These are phyloP conservation scores for Astreopora myriophthalma DNA, from an alignment of 64 coral and sea anemone species.

Conservation along the genomic window DNA sequence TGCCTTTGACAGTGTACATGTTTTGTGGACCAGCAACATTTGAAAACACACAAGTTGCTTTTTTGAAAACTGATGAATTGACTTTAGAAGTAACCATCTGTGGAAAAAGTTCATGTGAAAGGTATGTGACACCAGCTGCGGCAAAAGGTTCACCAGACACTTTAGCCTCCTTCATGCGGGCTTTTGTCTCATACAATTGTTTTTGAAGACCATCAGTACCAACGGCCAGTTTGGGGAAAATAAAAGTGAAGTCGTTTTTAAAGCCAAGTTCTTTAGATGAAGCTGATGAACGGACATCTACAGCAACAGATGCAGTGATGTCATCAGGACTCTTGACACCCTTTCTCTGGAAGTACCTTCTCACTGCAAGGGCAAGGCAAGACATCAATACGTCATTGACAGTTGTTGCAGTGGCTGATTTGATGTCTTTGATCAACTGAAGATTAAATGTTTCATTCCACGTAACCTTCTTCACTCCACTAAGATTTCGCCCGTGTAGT, in stretches of 20 bases:
- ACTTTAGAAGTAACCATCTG: conserved; percentile 50
- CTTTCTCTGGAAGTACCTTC: conserved; percentile 75
- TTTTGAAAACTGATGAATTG: conserved; percentile 27
- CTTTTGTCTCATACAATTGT: conserved; percentile 74
- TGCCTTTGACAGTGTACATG: conserved; percentile 34
- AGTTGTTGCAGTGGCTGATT: conserved; percentile 79
- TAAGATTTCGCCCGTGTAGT: conserved; percentile 77
- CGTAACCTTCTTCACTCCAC: conserved; percentile 79
- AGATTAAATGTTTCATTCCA: conserved; percentile 81
- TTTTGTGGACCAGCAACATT: conserved; percentile 87
- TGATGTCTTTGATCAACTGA: conserved; percentile 79
- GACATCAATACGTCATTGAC: conserved; percentile 93
- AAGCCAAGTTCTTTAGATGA: conserved; percentile 30
- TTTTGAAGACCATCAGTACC: conserved; percentile 41
- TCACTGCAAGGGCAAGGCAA: conserved; percentile 72
- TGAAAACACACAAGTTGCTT: conserved; percentile 82
- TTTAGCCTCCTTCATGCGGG: conserved; percentile 77
- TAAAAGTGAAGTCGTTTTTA: conserved; percentile 84
- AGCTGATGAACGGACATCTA: conserved; percentile 72
- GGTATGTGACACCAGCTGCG: conserved; percentile 9
- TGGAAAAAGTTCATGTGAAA: conserved; percentile 67
- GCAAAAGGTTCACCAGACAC: conserved; percentile 77
- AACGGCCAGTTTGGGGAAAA: conserved; percentile 70
- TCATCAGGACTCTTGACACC: conserved; percentile 73
- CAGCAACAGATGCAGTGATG: conserved; percentile 77